phyloP scores from a whole-genome alignment of 2,888 invertebrate genomes.

The Chromoteleia sp. region DNA sequence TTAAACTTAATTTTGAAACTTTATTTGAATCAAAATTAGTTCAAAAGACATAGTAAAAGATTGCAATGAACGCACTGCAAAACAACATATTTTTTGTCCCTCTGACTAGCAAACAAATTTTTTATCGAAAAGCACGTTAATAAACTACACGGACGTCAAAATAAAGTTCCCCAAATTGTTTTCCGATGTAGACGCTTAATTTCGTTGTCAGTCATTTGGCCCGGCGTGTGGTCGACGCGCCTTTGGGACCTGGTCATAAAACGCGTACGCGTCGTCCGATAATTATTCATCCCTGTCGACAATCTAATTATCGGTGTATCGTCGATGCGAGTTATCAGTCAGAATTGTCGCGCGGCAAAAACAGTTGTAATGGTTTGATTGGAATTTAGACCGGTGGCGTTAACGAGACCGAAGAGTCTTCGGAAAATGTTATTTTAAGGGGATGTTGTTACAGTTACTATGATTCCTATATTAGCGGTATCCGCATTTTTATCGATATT shows the following conservation, averaged over 20 bases:
- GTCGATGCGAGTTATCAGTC: slow-evolving; percentile 37
- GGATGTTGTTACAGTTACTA: too few relatives aligned
- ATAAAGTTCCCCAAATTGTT: slow-evolving; percentile 1
- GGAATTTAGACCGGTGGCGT: neutral
- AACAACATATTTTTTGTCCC: too few relatives aligned
- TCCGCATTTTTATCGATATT: too few relatives aligned
- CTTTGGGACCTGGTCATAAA: slow-evolving; percentile 38
- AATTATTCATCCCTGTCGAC: slow-evolving; percentile 49
- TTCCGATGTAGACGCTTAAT: slow-evolving; percentile 34
- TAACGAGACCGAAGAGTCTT: slow-evolving; percentile 19
- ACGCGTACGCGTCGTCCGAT: slow-evolving; percentile 29
- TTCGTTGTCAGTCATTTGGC: slow-evolving; percentile 43
- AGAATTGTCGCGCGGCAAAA: slow-evolving; percentile 30
- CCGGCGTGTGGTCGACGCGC: slow-evolving; percentile 5
- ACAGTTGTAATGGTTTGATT: slow-evolving; percentile 27
- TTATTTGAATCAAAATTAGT: too few relatives aligned
- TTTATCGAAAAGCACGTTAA: neutral
- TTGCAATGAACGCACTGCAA: too few relatives aligned
- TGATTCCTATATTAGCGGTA: too few relatives aligned
- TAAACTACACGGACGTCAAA: neutral
- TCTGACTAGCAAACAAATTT: too few relatives aligned
- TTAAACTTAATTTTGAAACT: too few relatives aligned
- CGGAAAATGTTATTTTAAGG: slow-evolving; percentile 33
- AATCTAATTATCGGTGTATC: slow-evolving; percentile 54
- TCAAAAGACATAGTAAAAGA: too few relatives aligned